These are phyloP conservation scores for Mythimna vitellina DNA, from an alignment of 2,888 invertebrate genomes.

Conservation along the genomic window DNA sequence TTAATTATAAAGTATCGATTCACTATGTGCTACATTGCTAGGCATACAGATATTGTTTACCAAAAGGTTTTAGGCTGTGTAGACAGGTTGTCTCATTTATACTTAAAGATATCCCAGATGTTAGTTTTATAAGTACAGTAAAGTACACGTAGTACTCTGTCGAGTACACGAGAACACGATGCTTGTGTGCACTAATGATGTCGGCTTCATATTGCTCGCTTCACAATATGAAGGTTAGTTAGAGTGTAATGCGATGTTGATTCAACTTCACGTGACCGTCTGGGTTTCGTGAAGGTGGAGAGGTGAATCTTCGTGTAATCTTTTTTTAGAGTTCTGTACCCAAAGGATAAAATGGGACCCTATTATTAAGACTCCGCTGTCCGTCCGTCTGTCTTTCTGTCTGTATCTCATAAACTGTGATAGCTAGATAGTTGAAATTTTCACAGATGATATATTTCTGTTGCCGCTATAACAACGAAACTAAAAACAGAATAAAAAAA, in stretches of 20 bases:
- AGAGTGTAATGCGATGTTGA: slow-evolving; percentile 39
- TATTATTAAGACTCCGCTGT: too few species aligned
- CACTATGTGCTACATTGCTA: too few species aligned
- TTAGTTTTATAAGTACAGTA: slow-evolving; percentile 30
- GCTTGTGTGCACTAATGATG: slow-evolving; percentile 50
- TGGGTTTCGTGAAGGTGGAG: slow-evolving; percentile 3
- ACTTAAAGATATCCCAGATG: slow-evolving; percentile 22
- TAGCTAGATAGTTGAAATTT: too few species aligned
- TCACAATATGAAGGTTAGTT: slow-evolving; percentile 42
- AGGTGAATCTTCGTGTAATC: slow-evolving; percentile 19
- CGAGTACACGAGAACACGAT: slow-evolving; percentile 26
- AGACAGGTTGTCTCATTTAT: slow-evolving; percentile 32
- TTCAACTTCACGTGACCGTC: slow-evolving; percentile 34
- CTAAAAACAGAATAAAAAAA: too few species aligned
- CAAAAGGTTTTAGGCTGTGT: too few species aligned
- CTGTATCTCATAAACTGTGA: too few species aligned
- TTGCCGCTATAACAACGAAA: too few species aligned
- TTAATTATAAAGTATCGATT: too few species aligned
- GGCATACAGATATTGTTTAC: too few species aligned
- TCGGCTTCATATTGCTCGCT: slow-evolving; percentile 39
- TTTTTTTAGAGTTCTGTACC: neutral
- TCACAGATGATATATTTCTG: too few species aligned
- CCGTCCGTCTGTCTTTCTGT: too few species aligned
- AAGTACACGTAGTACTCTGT: slow-evolving; percentile 13
- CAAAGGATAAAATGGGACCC: too few species aligned